Percentiles rank a stretch among this genome's conserved stretches.
Evolutionary conservation across 2,888 invertebrate genomes (phyloP).

Genomic region (Cephus pulcher): DNA sequence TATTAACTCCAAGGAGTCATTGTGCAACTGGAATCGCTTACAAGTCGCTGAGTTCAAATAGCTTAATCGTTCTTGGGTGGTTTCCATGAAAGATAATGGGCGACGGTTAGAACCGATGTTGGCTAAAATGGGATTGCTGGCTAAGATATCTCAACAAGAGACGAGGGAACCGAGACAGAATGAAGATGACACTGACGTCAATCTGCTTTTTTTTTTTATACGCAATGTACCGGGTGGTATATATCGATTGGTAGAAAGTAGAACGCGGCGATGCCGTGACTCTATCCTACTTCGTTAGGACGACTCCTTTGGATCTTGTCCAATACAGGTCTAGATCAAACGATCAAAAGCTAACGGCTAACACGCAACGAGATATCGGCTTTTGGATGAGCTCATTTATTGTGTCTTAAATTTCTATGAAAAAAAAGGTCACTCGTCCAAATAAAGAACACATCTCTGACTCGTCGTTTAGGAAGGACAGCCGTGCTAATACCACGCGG

Average conservation of each 20-base stretch:
- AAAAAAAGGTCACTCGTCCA: not conserved
- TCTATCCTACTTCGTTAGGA: not conserved
- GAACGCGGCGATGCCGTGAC: conserved; percentile 24
- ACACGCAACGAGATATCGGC: not conserved
- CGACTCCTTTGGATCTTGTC: not conserved
- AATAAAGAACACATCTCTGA: not conserved
- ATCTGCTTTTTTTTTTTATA: not conserved
- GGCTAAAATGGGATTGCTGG: not conserved
- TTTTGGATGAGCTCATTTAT: not conserved
- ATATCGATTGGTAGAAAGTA: conserved; percentile 35
- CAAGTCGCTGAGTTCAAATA: not conserved
- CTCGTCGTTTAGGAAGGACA: not conserved
- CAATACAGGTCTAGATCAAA: not conserved
- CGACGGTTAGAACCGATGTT: not conserved
- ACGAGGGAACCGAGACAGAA: not conserved
- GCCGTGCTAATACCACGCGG: not conserved
- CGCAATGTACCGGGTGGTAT: conserved; percentile 14
- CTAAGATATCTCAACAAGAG: not conserved
- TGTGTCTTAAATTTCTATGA: not conserved
- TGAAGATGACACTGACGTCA: not conserved
- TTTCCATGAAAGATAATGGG: not conserved
- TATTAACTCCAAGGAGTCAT: not conserved
- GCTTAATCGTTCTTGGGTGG: not conserved
- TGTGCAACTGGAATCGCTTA: not conserved
- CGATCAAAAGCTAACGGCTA: not conserved